Conservation (phyloP, 2,113 vertebrate genomes). For the Fregata magnificens region DNA sequence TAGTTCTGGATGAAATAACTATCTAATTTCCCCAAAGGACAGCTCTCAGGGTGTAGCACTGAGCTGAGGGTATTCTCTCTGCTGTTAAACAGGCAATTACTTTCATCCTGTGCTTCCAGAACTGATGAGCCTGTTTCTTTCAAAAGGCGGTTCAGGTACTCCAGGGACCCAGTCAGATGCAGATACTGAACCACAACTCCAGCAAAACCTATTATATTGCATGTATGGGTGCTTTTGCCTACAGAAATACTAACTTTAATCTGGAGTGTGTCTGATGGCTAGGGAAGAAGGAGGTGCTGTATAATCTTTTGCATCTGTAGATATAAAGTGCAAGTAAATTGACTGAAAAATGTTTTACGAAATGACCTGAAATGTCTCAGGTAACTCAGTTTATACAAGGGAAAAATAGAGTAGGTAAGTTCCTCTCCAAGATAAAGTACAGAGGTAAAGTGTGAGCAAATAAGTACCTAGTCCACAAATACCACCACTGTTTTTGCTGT, state of each 20-base stretch:
- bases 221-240: not conserved
- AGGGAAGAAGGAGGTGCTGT: not conserved
- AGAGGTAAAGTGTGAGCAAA: not conserved
- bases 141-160: not conserved
- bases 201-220: not conserved
- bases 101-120: not conserved
- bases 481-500: not conserved
- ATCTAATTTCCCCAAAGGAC: not conserved
- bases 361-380: not conserved
- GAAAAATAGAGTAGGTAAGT: not conserved
- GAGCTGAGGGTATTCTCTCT: not conserved
- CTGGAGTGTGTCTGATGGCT: not conserved
- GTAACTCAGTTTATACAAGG: not conserved
- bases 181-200: not conserved
- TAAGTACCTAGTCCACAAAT: not conserved
- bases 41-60: not conserved
- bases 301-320: not conserved
- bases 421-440: not conserved
- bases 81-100: not conserved
- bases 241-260: not conserved
- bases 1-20: not conserved
- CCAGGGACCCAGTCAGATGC: not conserved
- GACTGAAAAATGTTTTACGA: not conserved
- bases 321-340: not conserved
- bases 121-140: not conserved